These are phyloP conservation scores for Sceliomorpha sp. DNA, from an alignment of 2,888 invertebrate genomes.

Conservation along the genomic window DNA sequence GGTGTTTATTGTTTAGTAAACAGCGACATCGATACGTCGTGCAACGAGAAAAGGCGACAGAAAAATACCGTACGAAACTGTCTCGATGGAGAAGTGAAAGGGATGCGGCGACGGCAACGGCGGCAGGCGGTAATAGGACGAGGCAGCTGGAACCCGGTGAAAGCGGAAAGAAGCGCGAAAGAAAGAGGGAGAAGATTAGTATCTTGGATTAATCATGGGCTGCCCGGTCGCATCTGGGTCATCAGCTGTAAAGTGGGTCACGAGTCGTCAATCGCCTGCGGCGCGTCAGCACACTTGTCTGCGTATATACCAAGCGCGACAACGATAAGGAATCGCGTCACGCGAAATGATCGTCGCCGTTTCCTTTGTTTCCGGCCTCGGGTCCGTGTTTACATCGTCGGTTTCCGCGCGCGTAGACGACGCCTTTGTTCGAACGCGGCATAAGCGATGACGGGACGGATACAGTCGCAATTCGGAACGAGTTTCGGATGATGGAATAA, in stretches of 20 bases:
- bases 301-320: conserved; percentile 10
- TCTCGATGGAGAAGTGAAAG: conserved; percentile 39
- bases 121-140: conserved; percentile 33
- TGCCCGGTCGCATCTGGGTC: conserved; percentile 76
- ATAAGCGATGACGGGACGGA: background rate
- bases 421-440: background rate
- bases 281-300: conserved; percentile 51
- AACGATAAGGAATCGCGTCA: conserved; percentile 44
- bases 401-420: conserved; percentile 1
- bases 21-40: conserved; percentile 2
- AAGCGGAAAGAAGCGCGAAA: conserved; percentile 40
- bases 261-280: conserved; percentile 74
- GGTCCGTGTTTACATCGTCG: conserved; percentile 3
- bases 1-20: conserved; percentile 5
- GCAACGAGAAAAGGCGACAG: conserved; percentile 9
- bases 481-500: conserved; percentile 12
- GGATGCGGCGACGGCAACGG: no score
- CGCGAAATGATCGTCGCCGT: background rate
- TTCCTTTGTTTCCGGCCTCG: conserved; percentile 10
- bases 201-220: conserved; percentile 58
- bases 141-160: conserved; percentile 19
- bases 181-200: conserved; percentile 53
- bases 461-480: background rate
- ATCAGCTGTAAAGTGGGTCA: conserved; percentile 73
- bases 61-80: conserved; percentile 23